Evolutionary conservation across 1,140 invertebrate genomes (phyloP), one percentile per base, ranked within the genome.

Genomic region (Melanaphis sacchari): DNA sequence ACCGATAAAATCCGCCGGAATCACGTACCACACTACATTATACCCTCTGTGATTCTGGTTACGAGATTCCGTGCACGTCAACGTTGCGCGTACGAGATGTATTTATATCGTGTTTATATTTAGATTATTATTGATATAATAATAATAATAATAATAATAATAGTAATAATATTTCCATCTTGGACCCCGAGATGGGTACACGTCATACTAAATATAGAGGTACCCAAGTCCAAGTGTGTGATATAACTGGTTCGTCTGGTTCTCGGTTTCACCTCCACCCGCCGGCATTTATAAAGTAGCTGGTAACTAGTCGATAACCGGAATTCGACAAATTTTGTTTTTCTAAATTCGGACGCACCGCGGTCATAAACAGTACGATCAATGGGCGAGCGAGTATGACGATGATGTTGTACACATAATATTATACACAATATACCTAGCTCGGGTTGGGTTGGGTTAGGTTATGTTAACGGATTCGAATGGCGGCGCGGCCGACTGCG

Each of bases 361-460:
- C n/a, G 5, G 59, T 76, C 31, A n/a, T 76, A 76, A 76, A 76
- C 59, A 76, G n/a, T 21, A 76, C n/a, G n/a, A n/a, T n/a, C n/a
- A n/a, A n/a, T n/a, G n/a, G n/a, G n/a, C n/a, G n/a, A n/a, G n/a
- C n/a, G n/a, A n/a, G n/a, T n/a, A n/a, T n/a, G n/a, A n/a, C n/a
- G n/a, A n/a, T n/a, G n/a, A n/a, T n/a, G n/a, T n/a, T n/a, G n/a
- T n/a, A n/a, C n/a, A 52, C 7, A 52, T 52, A 66, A 31, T n/a
- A 18, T 1, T 1, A 7, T 26, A 31, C 8, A 31, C 31, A 54
- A 81, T 81, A 81, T 81, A 40, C 22, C 22, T 26, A 31, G 22
- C 38, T 1, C 84, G 49, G 46, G 87, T 89, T 89, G 49, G 46
- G 87, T 89, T 89, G 54, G 87, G 87, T 89, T 89, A 89, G 87